Conservation (phyloP, 1,140 invertebrate species). For the Parasteatoda tepidariorum region DNA sequence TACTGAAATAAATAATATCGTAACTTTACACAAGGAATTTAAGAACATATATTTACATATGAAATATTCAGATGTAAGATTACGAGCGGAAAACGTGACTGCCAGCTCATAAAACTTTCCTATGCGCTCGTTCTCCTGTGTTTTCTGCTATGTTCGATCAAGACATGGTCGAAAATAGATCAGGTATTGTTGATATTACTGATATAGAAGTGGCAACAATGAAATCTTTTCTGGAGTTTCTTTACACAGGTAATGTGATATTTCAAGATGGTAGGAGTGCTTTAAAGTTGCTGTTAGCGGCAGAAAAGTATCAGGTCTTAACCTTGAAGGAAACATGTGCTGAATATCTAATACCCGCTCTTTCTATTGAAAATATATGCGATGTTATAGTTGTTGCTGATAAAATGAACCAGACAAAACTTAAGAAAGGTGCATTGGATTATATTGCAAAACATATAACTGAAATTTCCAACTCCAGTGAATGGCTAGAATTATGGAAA, state of each 20-base stretch:
- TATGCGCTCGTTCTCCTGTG: slow-evolving; percentile 92
- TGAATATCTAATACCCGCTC: background rate
- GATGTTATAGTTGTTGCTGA: background rate
- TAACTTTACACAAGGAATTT: no score
- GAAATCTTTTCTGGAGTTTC: background rate
- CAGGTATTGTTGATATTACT: slow-evolving; percentile 31
- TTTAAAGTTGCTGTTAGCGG: background rate
- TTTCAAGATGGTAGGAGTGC: background rate
- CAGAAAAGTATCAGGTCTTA: background rate
- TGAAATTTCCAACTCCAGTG: background rate
- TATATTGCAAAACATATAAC: background rate
- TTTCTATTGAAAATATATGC: background rate
- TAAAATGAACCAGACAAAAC: background rate
- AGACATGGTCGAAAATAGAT: slow-evolving; percentile 94
- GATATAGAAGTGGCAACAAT: background rate
- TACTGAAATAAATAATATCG: no score
- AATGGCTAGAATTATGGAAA: background rate
- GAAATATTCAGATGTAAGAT: slow-evolving; percentile 64
- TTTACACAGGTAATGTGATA: background rate
- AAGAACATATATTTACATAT: no score
- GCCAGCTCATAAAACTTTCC: slow-evolving; percentile 96
- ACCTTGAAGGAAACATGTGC: background rate
- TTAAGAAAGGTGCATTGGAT: background rate
- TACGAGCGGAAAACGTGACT: slow-evolving; percentile 71
- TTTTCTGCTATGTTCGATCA: slow-evolving; percentile 99